Evolutionary conservation across 2,113 vertebrate species (phyloP).

Genomic region (Cynocephalus volans): DNA sequence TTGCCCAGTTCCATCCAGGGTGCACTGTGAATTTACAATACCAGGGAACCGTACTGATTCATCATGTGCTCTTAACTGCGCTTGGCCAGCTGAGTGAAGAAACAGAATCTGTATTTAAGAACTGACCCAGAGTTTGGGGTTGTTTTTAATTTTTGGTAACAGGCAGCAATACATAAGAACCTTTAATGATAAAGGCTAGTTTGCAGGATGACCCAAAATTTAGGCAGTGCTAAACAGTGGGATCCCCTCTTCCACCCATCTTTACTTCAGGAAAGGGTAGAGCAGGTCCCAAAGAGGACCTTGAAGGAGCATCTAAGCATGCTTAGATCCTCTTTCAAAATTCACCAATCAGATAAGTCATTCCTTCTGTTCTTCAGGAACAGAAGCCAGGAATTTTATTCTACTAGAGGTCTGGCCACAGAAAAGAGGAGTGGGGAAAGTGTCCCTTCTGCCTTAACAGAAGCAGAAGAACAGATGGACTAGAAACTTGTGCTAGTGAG

Average conservation of each 20-base stretch:
- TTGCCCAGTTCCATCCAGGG: neutral
- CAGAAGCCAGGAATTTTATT: neutral
- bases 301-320: neutral
- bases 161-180: neutral
- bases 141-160: neutral
- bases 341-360: neutral
- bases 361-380: neutral
- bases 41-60: neutral
- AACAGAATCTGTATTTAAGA: neutral
- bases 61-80: neutral
- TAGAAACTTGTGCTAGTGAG: neutral
- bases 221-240: neutral
- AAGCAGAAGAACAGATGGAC: neutral
- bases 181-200: neutral
- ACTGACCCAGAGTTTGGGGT: neutral
- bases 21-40: neutral
- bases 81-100: neutral
- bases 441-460: neutral
- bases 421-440: neutral
- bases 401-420: neutral
- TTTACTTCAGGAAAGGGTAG: neutral
- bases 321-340: neutral
- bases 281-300: neutral
- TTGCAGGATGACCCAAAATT: neutral
- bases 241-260: neutral